Evolutionary conservation across 2,113 vertebrate species (phyloP), one percentile per base, ranked within the genome.

Genomic region (Oreocharis arfaki): DNA sequence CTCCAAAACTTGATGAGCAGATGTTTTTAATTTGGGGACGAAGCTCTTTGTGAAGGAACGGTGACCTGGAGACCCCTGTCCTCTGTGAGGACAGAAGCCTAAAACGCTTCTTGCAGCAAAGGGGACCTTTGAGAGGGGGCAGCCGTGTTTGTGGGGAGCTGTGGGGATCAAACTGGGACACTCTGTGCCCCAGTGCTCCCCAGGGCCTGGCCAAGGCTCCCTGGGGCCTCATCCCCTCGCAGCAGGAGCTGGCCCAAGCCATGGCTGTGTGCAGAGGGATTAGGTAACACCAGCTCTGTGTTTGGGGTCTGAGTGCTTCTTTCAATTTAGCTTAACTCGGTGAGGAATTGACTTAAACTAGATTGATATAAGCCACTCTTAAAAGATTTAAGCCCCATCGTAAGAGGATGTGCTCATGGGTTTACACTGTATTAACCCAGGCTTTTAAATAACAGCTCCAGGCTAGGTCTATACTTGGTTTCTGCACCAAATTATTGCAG

Each of bases 321-420:
- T 97, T 95, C 94, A 94, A 93, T 96, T 95, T 96, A 91, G 93
- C 96, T 96, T 96, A 92, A 89, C 84, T 95, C 9, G 1, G 61
- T 89, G 94, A 97, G 94, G 96, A 96, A 95, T 91, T 97, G 93
- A 96, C 74, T 96, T 95, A 93, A 97, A 96, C 95, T 96, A 96
- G 95, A 94, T 95, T 94, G 94, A 89, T 95, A 95, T 95, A 97
- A 97, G 93, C 96, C 93, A 95, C 89, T 96, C 95, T 95, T 94
- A 89, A 84, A 92, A 94, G 94, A 96, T 89, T 93, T 93, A 97
- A 97, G 84, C 84, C 80, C 76, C 76, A 35, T 28, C 60, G 10
- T 95, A 97, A 96, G 95, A 96, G 93, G 96, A 96, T 97, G 95
- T 89, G 89, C 95, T 96, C 91, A 61, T 82, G 89, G 94, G 84